Conservation (phyloP, 2,888 invertebrate species). For the Phaedon cochleariae region DNA sequence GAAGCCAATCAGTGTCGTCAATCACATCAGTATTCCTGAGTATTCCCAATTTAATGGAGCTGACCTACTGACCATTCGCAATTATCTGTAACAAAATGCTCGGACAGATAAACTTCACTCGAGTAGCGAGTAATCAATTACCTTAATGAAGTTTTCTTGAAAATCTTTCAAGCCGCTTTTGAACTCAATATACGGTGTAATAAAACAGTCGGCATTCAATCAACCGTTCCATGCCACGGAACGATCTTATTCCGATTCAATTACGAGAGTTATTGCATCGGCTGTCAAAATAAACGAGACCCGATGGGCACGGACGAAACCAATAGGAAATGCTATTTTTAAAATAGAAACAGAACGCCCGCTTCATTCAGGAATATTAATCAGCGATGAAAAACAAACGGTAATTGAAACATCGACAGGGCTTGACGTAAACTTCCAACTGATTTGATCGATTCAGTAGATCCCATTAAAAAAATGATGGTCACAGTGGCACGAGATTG, state of each 20-base stretch:
- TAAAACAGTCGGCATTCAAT: no score
- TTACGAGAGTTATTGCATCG: conserved; percentile 1
- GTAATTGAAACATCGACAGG: neutral
- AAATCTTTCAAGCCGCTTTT: neutral
- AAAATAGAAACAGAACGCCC: neutral
- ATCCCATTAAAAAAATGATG: no score
- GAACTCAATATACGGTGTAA: no score
- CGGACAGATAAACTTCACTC: no score
- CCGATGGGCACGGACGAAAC: neutral
- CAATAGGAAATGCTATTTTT: conserved; percentile 12
- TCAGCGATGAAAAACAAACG: neutral
- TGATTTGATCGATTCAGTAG: neutral
- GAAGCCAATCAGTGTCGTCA: no score
- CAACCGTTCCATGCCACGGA: neutral
- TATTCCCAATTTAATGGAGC: no score
- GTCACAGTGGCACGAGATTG: no score
- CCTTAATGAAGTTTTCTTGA: neutral
- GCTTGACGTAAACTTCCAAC: neutral
- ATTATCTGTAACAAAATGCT: no score
- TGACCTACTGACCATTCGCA: no score
- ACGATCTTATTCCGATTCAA: neutral
- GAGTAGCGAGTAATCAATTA: no score
- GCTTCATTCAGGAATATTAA: neutral
- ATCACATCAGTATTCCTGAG: no score
- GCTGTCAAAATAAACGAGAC: conserved; percentile 10